Percentiles rank a stretch among this genome's conserved stretches.
phyloP scores from a whole-genome alignment of 2,113 vertebrate genomes.

The Gadus macrocephalus region DNA sequence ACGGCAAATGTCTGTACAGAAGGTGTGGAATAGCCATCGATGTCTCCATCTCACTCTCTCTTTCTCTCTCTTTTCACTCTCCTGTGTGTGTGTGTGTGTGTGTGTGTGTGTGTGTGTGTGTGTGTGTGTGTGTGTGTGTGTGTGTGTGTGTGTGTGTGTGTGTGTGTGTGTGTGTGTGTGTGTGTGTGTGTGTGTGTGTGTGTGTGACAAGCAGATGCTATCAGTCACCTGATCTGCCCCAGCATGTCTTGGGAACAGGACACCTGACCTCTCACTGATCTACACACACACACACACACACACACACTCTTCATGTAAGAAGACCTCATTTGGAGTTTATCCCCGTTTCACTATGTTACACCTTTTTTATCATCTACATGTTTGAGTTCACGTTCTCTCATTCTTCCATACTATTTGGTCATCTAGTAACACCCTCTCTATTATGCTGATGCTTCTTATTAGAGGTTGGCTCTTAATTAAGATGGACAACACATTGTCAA shows the following conservation, averaged over 20 bases:
- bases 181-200: slow-evolving; percentile 3
- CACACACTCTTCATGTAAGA: not conserved
- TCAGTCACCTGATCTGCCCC: slow-evolving; percentile 25
- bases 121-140: not conserved
- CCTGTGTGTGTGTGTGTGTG: not conserved
- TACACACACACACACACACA: slow-evolving; percentile 4
- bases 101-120: not conserved
- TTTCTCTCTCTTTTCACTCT: too few species aligned
- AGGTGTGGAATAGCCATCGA: too few species aligned
- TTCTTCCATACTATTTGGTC: too few species aligned
- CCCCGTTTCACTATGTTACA: not conserved
- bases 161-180: slow-evolving; percentile 5
- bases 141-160: not conserved
- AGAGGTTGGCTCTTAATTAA: not conserved
- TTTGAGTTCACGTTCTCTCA: too few species aligned
- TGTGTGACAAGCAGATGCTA: slow-evolving; percentile 24
- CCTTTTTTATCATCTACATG: too few species aligned
- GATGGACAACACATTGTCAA: slow-evolving; percentile 20
- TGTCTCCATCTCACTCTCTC: too few species aligned
- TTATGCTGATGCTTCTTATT: not conserved
- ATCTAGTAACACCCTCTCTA: too few species aligned
- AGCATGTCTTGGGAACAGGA: slow-evolving; percentile 10
- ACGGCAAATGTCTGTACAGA: too few species aligned
- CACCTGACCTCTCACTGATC: slow-evolving; percentile 12
- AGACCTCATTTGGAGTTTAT: not conserved